Base-by-base conservation (phyloP, 2,113 vertebrate species). In the Sitta europaea region DNA sequence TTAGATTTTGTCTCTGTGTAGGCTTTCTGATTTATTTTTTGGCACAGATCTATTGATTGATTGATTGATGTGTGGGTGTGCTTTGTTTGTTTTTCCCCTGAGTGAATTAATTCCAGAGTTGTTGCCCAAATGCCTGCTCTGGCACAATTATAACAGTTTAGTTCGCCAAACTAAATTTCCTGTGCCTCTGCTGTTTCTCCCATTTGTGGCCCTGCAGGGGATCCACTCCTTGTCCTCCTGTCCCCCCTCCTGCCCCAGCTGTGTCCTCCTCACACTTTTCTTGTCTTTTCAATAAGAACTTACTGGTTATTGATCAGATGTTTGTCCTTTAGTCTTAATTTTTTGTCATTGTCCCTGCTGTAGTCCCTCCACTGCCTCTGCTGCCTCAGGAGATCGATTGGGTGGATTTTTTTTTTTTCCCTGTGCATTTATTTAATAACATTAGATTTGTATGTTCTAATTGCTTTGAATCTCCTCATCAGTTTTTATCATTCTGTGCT, bases 11-110 rank as follows among this genome's bases (percentile, higher is more conserved):
- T 50, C 42, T 53, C 4, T 29, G 6, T 12, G 15, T 8, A 33
- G 28, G 11, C n/a, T 74, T 62, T 31, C 19, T 17, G 31, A 48
- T 63, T 40, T 47, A 10, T 25, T 58, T 66, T 48, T 66, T 24
- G 25, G 29, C 4, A 0, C 0, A 1, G 25, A 5, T 58, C 45
- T 5, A 27, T 23, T n/a, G 13, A 12, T 24, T 48, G 5, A 70
- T 51, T 51, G 82, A 28, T 59, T 45, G 18, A 66, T 89, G 5
- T 10, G 54, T 61, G 29, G 25, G 47, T 14, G 53, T 12, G 53
- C n/a, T n/a, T 42, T 66, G 16, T 73, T 55, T 91, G 35, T 18
- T 73, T 74, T 58, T 16, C 4, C 24, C 20, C 4, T 18, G 5
- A 18, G 25, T 19, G 67, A 78, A 79, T 83, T 76, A 40, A 68